phyloP scores from a whole-genome alignment of 1,140 invertebrate species.

The Psilanteris sp. region DNA sequence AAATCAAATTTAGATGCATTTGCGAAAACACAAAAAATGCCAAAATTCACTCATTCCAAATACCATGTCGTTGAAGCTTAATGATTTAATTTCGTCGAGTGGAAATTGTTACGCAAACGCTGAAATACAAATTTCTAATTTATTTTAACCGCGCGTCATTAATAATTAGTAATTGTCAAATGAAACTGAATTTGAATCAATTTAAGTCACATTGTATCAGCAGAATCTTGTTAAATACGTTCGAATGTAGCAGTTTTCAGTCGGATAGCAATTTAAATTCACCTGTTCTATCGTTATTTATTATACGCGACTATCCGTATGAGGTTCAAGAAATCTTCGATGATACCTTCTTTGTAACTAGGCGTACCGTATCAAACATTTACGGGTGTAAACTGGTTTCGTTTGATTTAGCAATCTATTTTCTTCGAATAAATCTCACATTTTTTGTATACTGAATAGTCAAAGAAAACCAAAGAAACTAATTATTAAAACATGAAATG shows the following conservation, averaged over 20 bases:
- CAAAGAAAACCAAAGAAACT: constrained; percentile 30
- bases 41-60: no score
- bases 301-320: constrained; percentile 27
- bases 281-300: constrained; percentile 30
- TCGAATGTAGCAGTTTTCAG: constrained; percentile 26
- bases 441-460: constrained; percentile 40
- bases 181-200: no score
- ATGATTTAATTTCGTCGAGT: no score
- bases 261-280: constrained; percentile 32
- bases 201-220: no score
- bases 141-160: no score
- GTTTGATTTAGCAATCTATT: constrained; percentile 45
- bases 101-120: no score
- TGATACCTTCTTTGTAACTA: constrained; percentile 55
- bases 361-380: constrained; percentile 34
- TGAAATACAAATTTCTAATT: no score
- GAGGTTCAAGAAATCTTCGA: constrained; percentile 43
- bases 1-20: no score
- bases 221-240: no score
- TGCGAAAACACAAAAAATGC: no score
- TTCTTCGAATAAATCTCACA: constrained; percentile 46
- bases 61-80: no score
- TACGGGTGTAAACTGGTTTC: constrained; percentile 48
- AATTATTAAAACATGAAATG: constrained; percentile 27
- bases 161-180: no score